phyloP scores from a whole-genome alignment of 2,113 vertebrate species.

The Gambusia affinis region DNA sequence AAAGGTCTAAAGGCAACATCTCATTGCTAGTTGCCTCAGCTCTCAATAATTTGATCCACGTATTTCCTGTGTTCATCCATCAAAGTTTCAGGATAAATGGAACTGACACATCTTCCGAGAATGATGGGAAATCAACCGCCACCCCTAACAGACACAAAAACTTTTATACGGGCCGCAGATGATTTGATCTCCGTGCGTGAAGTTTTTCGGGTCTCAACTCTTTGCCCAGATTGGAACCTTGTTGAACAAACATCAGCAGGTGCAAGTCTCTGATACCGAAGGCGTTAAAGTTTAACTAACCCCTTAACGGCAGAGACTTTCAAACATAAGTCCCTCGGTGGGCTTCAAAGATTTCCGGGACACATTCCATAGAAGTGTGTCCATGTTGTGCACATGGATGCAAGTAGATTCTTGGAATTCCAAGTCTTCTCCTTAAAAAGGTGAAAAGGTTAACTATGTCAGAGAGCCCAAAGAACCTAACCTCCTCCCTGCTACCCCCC shows the following conservation, averaged over 20 bases:
- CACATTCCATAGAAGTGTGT: conserved; percentile 43
- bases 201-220: not conserved
- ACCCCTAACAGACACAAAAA: not conserved
- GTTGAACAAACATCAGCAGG: conserved; percentile 19
- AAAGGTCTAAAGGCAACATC: not conserved
- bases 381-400: conserved; percentile 36
- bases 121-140: not conserved
- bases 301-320: conserved; percentile 29
- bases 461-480: conserved; percentile 55
- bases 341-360: conserved; percentile 66
- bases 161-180: not conserved
- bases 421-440: conserved; percentile 33
- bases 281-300: conserved; percentile 45
- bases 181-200: not conserved
- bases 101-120: not conserved
- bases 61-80: not conserved
- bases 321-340: conserved; percentile 29
- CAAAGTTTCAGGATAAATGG: not conserved
- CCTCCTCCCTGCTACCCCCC: conserved; percentile 46
- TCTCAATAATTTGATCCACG: too few species aligned
- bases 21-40: not conserved
- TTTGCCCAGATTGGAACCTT: conserved; percentile 12
- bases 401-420: conserved; percentile 72
- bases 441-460: conserved; percentile 57
- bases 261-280: conserved; percentile 11